Evolutionary conservation across 2,888 invertebrate genomes (phyloP).

Genomic region (Sinelater perroti): DNA sequence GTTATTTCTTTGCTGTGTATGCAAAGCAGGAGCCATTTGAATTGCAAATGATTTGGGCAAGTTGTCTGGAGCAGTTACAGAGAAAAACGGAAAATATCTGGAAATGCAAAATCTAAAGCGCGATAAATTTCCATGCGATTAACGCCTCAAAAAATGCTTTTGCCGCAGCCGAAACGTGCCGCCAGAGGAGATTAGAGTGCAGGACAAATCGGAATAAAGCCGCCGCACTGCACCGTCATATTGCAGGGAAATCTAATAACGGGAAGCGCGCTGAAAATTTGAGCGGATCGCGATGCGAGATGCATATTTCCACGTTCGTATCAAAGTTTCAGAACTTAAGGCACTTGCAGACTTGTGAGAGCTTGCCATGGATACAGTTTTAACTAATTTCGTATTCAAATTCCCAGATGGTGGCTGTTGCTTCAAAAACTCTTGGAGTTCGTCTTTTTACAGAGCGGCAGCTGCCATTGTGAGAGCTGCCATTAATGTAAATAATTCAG

Average conservation of each 20-base stretch:
- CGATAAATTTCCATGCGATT: background rate
- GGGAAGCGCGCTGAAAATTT: background rate
- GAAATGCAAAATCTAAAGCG: constrained; percentile 9
- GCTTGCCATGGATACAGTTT: background rate
- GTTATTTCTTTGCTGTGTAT: constrained; percentile 9
- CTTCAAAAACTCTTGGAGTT: too few species aligned
- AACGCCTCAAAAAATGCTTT: background rate
- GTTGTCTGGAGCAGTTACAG: constrained; percentile 3
- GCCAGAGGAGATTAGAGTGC: background rate
- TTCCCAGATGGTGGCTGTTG: too few species aligned
- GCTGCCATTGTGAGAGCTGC: too few species aligned
- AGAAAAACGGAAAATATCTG: constrained; percentile 1
- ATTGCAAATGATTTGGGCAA: constrained; percentile 8
- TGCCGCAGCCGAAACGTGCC: background rate
- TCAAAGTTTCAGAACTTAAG: background rate
- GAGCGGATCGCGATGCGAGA: background rate
- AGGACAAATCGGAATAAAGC: background rate
- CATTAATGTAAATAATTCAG: too few species aligned
- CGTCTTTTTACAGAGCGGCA: too few species aligned
- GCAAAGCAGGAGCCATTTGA: constrained; percentile 8
- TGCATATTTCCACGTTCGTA: background rate
- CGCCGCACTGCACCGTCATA: background rate
- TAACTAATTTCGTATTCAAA: background rate
- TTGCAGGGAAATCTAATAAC: background rate
- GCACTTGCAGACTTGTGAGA: background rate